Evolutionary conservation across 1,140 invertebrate species (phyloP).

Genomic region (Scaptomyza graminum): DNA sequence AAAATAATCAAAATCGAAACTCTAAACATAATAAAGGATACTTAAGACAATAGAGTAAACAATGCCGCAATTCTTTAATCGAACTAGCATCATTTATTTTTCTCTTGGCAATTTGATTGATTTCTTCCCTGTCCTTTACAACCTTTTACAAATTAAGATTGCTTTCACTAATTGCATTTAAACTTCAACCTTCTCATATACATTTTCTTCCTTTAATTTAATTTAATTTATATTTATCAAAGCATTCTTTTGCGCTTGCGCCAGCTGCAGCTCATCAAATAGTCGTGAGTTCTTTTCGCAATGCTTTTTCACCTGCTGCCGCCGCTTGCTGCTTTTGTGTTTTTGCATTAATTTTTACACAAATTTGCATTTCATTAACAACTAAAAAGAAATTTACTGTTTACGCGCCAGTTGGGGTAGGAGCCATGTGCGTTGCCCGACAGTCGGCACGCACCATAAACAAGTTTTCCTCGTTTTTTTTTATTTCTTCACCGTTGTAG

Average conservation of each 20-base stretch:
- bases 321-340: slow-evolving; percentile 15
- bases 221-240: slow-evolving; percentile 5
- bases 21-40: too few species aligned
- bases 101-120: slow-evolving; percentile 7
- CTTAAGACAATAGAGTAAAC: too few species aligned
- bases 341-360: slow-evolving; percentile 61
- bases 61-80: too few species aligned
- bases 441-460: slow-evolving; percentile 41
- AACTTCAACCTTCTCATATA: not conserved
- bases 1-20: not conserved
- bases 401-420: slow-evolving; percentile 1
- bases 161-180: too few species aligned
- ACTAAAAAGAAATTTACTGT: slow-evolving; percentile 54
- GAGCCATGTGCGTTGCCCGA: not conserved
- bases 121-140: not conserved
- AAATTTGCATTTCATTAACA: slow-evolving; percentile 74
- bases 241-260: slow-evolving; percentile 21
- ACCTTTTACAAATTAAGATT: too few species aligned
- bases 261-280: not conserved
- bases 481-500: slow-evolving; percentile 20
- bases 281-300: slow-evolving; percentile 7
- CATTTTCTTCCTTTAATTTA: slow-evolving; percentile 22
- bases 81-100: not conserved
- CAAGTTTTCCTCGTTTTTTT: slow-evolving; percentile 28
- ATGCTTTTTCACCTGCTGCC: not conserved